Conservation (phyloP, 92 coral and sea anemone species). For the Epizoanthus rinbou region DNA sequence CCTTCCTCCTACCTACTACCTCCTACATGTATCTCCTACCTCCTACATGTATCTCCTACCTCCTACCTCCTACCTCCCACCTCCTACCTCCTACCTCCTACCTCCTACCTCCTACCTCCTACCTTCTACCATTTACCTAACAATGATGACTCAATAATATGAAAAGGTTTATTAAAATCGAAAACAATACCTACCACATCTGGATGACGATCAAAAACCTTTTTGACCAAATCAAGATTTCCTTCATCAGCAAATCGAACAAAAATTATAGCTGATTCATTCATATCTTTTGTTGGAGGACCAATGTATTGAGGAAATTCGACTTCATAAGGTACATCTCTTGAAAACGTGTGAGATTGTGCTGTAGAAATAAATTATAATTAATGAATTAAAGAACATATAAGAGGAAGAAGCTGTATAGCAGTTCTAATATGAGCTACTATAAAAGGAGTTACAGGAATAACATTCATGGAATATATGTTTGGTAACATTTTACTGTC, state of each 20-base stretch:
- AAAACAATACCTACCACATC: conserved; percentile 6
- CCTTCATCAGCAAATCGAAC: conserved; percentile 34
- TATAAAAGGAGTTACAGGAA: too few species aligned
- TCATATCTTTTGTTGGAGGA: conserved; percentile 2
- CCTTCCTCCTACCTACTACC: too few species aligned
- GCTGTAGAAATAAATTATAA: background rate
- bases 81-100: too few species aligned
- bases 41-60: too few species aligned
- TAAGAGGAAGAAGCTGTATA: too few species aligned
- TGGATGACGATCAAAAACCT: background rate
- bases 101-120: too few species aligned
- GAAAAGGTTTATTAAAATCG: background rate
- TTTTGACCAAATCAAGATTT: background rate
- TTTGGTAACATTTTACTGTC: too few species aligned
- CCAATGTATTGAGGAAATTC: background rate
- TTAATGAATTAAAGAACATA: background rate
- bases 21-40: too few species aligned
- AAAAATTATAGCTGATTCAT: conserved; percentile 1
- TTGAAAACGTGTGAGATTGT: background rate
- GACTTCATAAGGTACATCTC: background rate
- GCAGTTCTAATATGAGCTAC: background rate
- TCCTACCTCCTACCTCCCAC: too few species aligned
- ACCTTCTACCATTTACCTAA: too few species aligned
- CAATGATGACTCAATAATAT: too few species aligned
- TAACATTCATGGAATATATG: too few species aligned